Base-by-base conservation (phyloP, 2,113 vertebrate genomes). In the Entelurus aequoreus region DNA sequence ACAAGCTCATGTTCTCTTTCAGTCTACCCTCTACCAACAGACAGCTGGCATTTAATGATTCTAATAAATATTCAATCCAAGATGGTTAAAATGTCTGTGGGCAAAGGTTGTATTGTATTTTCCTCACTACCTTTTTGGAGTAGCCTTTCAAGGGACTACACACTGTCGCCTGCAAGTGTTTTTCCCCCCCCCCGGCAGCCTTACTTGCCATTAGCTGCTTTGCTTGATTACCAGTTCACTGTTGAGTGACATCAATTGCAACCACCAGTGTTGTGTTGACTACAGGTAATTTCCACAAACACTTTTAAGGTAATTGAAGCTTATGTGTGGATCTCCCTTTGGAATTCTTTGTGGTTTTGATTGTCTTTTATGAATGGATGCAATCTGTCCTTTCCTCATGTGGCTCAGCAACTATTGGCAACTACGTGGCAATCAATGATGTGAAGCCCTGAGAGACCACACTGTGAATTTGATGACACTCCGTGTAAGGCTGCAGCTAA, bases 191-290 rank as follows among this genome's bases (percentile, higher is more conserved):
- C 28, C 28, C 28, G 28, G 16, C 6, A 48, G 46, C 44, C n/a
- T 37, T 19, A 7, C 55, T 69, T 48, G 35, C 14, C 16, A 21
- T n/a, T n/a, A 59, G 9, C 28, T 9, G 15, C 62, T 69, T 48
- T 15, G 47, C 44, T 60, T 1, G 19, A 77, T 68, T 16, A 15
- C 21, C 67, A 55, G 65, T 77, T 74, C 60, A 72, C 75, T 8
- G n/a, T 68, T 55, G 74, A 51, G 14, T 9, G 36, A 54, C 47
- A 46, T 54, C 53, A 57, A 67, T 77, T 54, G 54, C 16, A 36
- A 48, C 56, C 13, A 28, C 44, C 38, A 13, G 53, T 3, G 14
- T 37, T 65, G 40, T 46, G 54, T 54, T 19, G 44, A 57, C 63
- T 71, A 38, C 19, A 15, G 12, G 42, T 40, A 0, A 52, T 46